Base-by-base conservation (phyloP, 2,113 vertebrate species). In the Gallinago undulata region DNA sequence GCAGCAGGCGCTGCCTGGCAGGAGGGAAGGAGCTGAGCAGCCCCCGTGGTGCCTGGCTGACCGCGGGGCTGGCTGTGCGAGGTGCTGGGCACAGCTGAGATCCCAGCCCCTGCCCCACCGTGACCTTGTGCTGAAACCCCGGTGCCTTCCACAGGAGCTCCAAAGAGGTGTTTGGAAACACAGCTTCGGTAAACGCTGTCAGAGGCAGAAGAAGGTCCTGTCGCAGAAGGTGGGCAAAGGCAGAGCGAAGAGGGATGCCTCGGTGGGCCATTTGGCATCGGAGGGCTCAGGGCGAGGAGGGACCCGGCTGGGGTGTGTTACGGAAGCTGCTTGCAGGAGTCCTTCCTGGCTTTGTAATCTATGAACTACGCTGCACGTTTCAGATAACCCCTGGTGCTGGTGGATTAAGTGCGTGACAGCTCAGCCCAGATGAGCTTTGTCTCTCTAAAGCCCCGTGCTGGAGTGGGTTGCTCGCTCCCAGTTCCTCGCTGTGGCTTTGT, bases 201-300 rank as follows among this genome's bases (percentile, higher is more conserved):
- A 25, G 55, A 68, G 48, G 56, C 5, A 33, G 59, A 35, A 33
- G 22, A 39, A 25, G 45, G 19, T 25, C 19, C 50, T 8, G 11
- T 19, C 1, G 4, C 27, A 35, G 67, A 31, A 50, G 47, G 41
- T 64, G 57, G 47, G 51, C 10, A 27, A 13, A 53, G 1, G 31
- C 13, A 24, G 80, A 57, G 16, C 13, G 3, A 45, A 43, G 50
- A n/a, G n/a, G 14, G 24, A 30, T 35, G 35, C 11, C 6, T 13
- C 4, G 1, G 45, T 1, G 13, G 48, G 47, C 1, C 0, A 19
- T 39, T 23, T 1, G 6, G 7, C 1, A 16, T 23, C 4, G 2
- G 23, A 35, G 33, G 15, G 15, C 64, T 50, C 16, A 1, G 53
- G 11, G 53, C 2, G 0, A 31, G 56, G 41, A 31, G 41, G 5